Evolutionary conservation across 1,140 invertebrate genomes (phyloP), one percentile per base, ranked within the genome.

Genomic region (Mercenaria mercenaria): DNA sequence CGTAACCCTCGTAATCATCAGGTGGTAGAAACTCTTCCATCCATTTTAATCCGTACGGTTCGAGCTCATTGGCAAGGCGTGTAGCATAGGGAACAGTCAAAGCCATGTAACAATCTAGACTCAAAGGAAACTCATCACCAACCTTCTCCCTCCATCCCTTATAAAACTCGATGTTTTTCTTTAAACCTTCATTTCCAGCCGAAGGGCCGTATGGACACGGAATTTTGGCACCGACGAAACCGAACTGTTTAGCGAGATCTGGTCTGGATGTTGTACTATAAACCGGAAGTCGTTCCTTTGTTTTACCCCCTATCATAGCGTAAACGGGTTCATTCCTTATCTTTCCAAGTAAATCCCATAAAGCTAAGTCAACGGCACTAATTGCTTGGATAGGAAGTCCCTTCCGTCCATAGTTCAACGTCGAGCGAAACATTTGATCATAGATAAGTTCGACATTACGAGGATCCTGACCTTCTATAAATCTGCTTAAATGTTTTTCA

Each of bases 391-490:
- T 69, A 0, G 95, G 93, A 20, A 95, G 87, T 1, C 95, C 95
- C 61, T 95, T 95, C 11, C 95, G 69, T 0, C 95, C 95, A 72
- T 95, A 95, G 82, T 95, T 95, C 20, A 94, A 84, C 13, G 95
- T 95, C 10, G 94, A 90, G 23, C 94, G 81, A 86, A 95, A 95
- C 95, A 95, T 95, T 76, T 95, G 92, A 84, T 95, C 95, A 94
- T 94, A 94, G 50, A 95, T 94, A 26, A 93, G 88, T 84, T 95
- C 95, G 43, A 95, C 92, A 90, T 95, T 91, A 3, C 94, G 89
- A 4, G 94, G 94, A 90, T 95, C 95, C 69, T 95, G 93, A 15
- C 95, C 95, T 85, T 95, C 95, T 11, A 95, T 91, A 72, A 95
- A 95, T 13, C 95, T 87, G 76, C 95, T 95, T 4, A 95, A 81